Conservation (phyloP, 1,140 invertebrate genomes). For the Lepidurus couesii region DNA sequence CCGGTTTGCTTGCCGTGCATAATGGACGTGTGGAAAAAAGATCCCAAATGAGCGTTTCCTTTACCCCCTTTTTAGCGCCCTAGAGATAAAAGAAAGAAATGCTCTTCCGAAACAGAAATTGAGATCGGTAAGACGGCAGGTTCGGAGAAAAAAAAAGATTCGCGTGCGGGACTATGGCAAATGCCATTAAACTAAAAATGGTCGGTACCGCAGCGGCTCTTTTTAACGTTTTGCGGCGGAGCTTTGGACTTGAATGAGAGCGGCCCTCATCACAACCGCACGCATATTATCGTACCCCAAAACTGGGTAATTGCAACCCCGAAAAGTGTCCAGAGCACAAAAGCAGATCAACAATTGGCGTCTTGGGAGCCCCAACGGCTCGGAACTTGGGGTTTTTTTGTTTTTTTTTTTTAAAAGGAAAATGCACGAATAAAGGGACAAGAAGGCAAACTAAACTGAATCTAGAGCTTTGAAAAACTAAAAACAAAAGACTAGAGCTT, state of each 20-base stretch:
- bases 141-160: neutral
- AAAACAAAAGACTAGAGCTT: too few species aligned
- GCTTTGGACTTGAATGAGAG: constrained; percentile 10
- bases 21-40: neutral
- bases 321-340: neutral
- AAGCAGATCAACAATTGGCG: neutral
- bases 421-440: too few species aligned
- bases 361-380: too few species aligned
- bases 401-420: too few species aligned
- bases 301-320: neutral
- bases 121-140: neutral
- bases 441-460: too few species aligned
- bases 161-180: constrained; percentile 3
- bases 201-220: neutral
- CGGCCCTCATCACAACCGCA: constrained; percentile 17
- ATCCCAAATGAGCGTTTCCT: neutral
- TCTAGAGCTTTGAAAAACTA: too few species aligned
- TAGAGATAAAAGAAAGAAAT: neutral
- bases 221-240: neutral
- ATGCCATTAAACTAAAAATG: constrained; percentile 5
- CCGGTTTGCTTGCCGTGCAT: neutral
- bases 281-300: constrained; percentile 17
- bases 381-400: too few species aligned
- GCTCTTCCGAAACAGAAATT: neutral
- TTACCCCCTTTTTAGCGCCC: neutral